phyloP scores from a whole-genome alignment of 53 echinoderm and acorn worm genomes.

The Holothuria leucospilota region DNA sequence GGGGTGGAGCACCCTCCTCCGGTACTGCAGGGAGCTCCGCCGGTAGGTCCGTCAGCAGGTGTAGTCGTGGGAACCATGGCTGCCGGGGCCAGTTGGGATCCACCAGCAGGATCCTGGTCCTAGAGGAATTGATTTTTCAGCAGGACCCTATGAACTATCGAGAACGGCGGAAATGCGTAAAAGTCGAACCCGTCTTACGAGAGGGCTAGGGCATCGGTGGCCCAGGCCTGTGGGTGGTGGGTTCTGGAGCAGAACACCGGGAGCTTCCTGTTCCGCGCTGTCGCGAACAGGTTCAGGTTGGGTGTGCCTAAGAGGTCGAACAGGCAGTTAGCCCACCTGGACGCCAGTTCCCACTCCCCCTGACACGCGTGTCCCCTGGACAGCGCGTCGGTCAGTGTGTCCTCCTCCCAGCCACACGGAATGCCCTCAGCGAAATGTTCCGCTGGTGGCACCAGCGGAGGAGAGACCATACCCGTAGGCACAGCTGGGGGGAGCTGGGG shows the following conservation, averaged over 20 bases:
- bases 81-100: conserved; percentile 36
- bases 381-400: conserved; percentile 53
- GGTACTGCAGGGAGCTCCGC: neutral
- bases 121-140: neutral
- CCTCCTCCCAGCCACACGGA: conserved; percentile 41
- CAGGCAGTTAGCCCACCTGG: neutral
- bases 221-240: conserved; percentile 45
- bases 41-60: neutral
- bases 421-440: conserved; percentile 21
- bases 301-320: conserved; percentile 5
- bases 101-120: neutral
- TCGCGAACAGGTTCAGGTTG: conserved; percentile 53
- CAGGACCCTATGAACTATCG: neutral
- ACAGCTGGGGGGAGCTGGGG: too few species aligned
- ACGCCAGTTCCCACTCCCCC: conserved; percentile 22
- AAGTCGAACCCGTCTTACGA: conserved; percentile 45
- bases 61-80: conserved; percentile 16
- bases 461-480: conserved; percentile 25
- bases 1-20: neutral
- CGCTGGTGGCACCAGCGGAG: conserved; percentile 46
- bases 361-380: neutral
- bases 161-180: conserved; percentile 60
- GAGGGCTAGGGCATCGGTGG: conserved; percentile 50
- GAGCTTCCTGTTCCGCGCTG: conserved; percentile 28
- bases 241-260: conserved; percentile 54